Base-by-base conservation (phyloP, 2,113 vertebrate species). In the Athene cunicularia region DNA sequence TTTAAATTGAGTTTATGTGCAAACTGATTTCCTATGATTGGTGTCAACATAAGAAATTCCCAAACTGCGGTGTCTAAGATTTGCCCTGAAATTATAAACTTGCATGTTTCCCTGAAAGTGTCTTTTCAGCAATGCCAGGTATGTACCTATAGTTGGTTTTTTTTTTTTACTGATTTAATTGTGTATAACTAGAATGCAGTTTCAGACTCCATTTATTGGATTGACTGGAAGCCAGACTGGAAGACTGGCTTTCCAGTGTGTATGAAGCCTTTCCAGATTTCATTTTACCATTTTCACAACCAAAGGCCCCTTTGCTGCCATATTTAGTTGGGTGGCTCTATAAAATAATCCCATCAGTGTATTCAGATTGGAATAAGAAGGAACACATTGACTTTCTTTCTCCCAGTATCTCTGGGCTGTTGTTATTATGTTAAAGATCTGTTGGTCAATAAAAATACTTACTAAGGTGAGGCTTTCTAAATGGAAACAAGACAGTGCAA, bases 391-490 rank as follows among this genome's bases (percentile, higher is more conserved):
- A 86, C 77, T 62, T 82, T 85, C 49, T 76, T 93, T 85, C 75
- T n/a, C 22, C 24, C 50, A 68, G 49, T 82, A 85, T n/a, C 47
- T 88, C 62, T 88, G 45, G 55, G 71, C 62, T 88, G 32, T 52
- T 91, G 33, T 71, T 89, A 41, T 56, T 93, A 64, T 60, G 45
- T 83, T 90, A 95, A 95, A 95, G 67, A 83, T 37, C 49, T 80
- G 27, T 18, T 72, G 47, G 45, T 83, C 5, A 2, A 86, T 75
- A 63, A 79, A 87, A 82, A 85, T 72, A 43, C 37, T 93, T 75
- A 90, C 90, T 92, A 79, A 90, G 62, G 24, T 82, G 63, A 90
- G 50, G 33, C 24, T 88, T 95, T 90, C 71, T 80, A 88, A 90
- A 83, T 45, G 35, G 50, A 76, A 95, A 56, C 53, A 83, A 88